Base-by-base conservation (phyloP, 2,888 invertebrate species). In the Drosophila fungiperda region DNA sequence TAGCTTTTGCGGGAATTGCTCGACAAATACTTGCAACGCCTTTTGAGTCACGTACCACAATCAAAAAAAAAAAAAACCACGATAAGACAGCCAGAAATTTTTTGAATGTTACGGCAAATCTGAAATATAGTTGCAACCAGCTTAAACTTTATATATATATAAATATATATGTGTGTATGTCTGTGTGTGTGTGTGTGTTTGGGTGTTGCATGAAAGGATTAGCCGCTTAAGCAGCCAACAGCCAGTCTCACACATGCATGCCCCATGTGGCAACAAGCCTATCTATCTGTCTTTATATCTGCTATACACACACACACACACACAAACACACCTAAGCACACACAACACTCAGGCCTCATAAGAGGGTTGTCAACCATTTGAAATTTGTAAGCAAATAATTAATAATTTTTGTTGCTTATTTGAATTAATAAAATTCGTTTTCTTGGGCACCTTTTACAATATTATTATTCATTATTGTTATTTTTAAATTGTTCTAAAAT, bases 41-140 rank as follows among this genome's bases (percentile, higher is more conserved):
- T 81, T 67, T 87, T 81, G 76, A 83, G 89, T 86, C 90, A 90
- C 90, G 90, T 90, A 80, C 83, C 77, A 78, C 70, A 17, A n/a
- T 71, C 80, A 80, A 72, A 42, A 65, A 64, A 33, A 73, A 65
- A 71, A 73, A 42, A 7, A 76, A 68, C 64, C 80, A 78, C 78
- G 82, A 79, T 81, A 74, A 78, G 71, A 61, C 76, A 73, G 49
- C 49, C 42, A 35, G 36, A 62, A 68, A 68, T 62, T 76, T 76
- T 73, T 62, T 67, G 68, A 63, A 53, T 50, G 64, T 50, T 71
- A 67, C 57, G 71, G 64, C 38, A 69, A 69, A 69, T 74, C 72
- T 77, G 81, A 85, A 84, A 85, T 85, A 80, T 73, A 76, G 73
- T 82, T 75, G 67, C 35, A 64, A 55, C 48, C 68, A 40, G 65